Conservation (phyloP, 2,113 vertebrate species). For the Corythoichthys intestinalis region DNA sequence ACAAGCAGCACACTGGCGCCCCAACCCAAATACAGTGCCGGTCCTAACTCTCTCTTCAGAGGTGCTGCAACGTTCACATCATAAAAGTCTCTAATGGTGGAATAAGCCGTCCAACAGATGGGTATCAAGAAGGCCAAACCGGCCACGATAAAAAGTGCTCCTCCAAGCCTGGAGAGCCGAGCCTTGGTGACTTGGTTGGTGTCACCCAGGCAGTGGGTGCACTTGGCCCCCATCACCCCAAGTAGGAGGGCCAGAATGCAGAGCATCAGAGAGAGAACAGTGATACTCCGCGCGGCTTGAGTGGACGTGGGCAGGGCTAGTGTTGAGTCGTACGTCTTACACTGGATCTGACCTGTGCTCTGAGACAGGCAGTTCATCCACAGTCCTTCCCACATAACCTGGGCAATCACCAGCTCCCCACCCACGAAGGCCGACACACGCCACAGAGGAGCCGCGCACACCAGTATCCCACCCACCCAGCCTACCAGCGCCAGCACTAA, state of each 20-base stretch:
- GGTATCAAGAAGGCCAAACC: conserved; percentile 63
- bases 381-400: conserved; percentile 83
- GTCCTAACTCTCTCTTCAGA: conserved; percentile 72
- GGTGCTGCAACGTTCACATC: conserved; percentile 61
- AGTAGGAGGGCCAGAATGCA: conserved; percentile 74
- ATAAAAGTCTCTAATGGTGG: conserved; percentile 69
- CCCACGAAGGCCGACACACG: conserved; percentile 81
- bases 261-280: conserved; percentile 74
- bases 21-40: conserved; percentile 72
- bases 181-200: conserved; percentile 69
- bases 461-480: conserved; percentile 72
- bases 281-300: conserved; percentile 75
- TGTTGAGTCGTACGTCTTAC: conserved; percentile 82
- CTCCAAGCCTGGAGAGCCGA: conserved; percentile 61
- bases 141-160: conserved; percentile 62
- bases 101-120: conserved; percentile 65
- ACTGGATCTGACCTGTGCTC: conserved; percentile 73
- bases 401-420: conserved; percentile 80
- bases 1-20: conserved; percentile 62
- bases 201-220: conserved; percentile 78
- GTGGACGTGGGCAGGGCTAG: conserved; percentile 74
- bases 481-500: conserved; percentile 73
- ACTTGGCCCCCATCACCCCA: conserved; percentile 77
- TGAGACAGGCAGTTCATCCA: conserved; percentile 88
- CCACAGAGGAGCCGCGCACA: conserved; percentile 80